phyloP scores from a whole-genome alignment of 1,140 invertebrate species.

The Dreissena polymorpha region DNA sequence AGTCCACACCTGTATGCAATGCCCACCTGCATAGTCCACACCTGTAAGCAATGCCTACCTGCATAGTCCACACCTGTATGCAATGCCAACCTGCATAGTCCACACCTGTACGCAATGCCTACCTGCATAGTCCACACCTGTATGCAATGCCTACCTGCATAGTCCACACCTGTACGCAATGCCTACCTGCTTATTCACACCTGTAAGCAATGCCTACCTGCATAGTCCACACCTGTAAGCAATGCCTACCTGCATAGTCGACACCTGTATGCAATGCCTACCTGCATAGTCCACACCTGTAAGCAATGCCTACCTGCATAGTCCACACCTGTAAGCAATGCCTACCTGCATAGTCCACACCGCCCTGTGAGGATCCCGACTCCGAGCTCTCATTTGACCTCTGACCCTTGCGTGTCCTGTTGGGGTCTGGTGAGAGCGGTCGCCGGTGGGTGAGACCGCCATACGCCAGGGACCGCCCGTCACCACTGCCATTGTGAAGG shows the following conservation, averaged over 20 bases:
- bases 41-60: slow-evolving; percentile 62
- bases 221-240: slow-evolving; percentile 65
- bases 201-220: slow-evolving; percentile 63
- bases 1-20: slow-evolving; percentile 64
- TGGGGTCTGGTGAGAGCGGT: slow-evolving; percentile 68
- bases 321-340: slow-evolving; percentile 44
- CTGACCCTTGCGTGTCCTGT: slow-evolving; percentile 37
- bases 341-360: slow-evolving; percentile 66
- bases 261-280: slow-evolving; percentile 57
- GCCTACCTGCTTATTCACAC: slow-evolving; percentile 65
- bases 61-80: slow-evolving; percentile 66
- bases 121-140: slow-evolving; percentile 68
- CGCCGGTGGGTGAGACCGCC: slow-evolving; percentile 71
- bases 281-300: slow-evolving; percentile 67
- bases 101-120: slow-evolving; percentile 47
- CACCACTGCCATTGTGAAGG: slow-evolving; percentile 58
- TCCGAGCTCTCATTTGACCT: slow-evolving; percentile 49
- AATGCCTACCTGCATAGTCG: slow-evolving; percentile 64
- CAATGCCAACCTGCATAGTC: slow-evolving; percentile 65
- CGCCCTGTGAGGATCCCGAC: slow-evolving; percentile 58
- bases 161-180: slow-evolving; percentile 64
- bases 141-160: slow-evolving; percentile 63
- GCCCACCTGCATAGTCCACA: slow-evolving; percentile 64
- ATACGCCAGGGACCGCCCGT: slow-evolving; percentile 60
- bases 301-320: slow-evolving; percentile 64